A percentile compares a stretch with the other conserved stretches of the same genome.
Conservation (phyloP, 2,797 vertebrate genomes). For the Fringilla coelebs region DNA sequence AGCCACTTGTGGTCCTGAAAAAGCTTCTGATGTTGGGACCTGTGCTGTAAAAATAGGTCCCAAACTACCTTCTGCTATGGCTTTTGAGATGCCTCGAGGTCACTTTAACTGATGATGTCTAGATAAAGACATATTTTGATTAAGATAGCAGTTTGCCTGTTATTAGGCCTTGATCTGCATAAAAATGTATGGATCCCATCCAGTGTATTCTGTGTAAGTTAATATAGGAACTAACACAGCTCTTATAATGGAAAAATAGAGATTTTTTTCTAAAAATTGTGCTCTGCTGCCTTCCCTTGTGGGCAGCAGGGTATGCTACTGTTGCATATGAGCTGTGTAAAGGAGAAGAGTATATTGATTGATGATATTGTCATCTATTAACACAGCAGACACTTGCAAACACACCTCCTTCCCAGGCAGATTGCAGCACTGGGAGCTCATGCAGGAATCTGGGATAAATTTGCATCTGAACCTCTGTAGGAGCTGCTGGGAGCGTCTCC, state of each 20-base stretch:
- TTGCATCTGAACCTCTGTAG: background rate
- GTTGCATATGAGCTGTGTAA: background rate
- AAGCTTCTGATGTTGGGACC: background rate
- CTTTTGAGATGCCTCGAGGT: background rate
- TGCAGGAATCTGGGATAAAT: background rate
- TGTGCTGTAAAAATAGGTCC: background rate
- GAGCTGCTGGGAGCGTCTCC: background rate
- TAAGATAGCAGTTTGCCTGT: background rate
- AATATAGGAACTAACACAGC: background rate
- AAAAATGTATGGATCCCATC: background rate
- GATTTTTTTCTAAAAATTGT: background rate
- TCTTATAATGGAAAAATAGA: background rate
- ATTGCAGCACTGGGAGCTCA: background rate
- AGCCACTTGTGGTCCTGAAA: background rate
- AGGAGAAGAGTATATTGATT: background rate
- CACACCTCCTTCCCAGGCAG: background rate
- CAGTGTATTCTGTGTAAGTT: background rate
- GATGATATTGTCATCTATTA: background rate
- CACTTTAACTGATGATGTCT: background rate
- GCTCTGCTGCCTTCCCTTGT: background rate
- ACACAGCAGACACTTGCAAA: background rate
- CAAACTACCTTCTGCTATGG: background rate
- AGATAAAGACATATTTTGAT: background rate
- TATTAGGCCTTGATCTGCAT: background rate
- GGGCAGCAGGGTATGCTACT: background rate